These are phyloP conservation scores for Mastomys natalensis DNA, from an alignment of 2,113 vertebrate genomes.

Conservation along the genomic window DNA sequence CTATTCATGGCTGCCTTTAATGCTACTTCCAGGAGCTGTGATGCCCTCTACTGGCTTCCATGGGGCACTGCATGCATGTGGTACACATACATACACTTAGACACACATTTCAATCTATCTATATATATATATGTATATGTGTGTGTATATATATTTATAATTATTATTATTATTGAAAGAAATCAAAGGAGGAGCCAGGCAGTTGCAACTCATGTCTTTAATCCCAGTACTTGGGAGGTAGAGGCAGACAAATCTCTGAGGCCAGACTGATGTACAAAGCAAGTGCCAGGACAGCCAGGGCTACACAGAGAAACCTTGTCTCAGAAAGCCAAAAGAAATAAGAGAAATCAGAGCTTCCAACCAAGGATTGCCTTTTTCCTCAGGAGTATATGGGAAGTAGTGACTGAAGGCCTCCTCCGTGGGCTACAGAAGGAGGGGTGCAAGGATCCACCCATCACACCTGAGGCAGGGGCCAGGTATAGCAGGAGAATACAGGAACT, in stretches of 20 bases:
- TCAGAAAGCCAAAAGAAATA: background rate
- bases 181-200: no score
- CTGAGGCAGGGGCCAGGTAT: background rate
- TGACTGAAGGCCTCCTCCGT: background rate
- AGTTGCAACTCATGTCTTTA: background rate
- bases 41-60: background rate
- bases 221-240: background rate
- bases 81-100: background rate
- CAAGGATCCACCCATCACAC: no score
- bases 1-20: background rate
- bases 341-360: background rate
- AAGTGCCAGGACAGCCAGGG: background rate
- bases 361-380: background rate
- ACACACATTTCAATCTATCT: no score
- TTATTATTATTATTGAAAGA: no score
- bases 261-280: background rate
- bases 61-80: background rate
- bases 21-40: background rate
- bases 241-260: background rate
- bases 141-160: no score
- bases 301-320: background rate
- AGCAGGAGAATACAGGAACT: background rate
- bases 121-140: no score
- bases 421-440: background rate
- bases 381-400: background rate